phyloP scores from a whole-genome alignment of 2,888 invertebrate genomes.

The Mesodorylaimus sp. region DNA sequence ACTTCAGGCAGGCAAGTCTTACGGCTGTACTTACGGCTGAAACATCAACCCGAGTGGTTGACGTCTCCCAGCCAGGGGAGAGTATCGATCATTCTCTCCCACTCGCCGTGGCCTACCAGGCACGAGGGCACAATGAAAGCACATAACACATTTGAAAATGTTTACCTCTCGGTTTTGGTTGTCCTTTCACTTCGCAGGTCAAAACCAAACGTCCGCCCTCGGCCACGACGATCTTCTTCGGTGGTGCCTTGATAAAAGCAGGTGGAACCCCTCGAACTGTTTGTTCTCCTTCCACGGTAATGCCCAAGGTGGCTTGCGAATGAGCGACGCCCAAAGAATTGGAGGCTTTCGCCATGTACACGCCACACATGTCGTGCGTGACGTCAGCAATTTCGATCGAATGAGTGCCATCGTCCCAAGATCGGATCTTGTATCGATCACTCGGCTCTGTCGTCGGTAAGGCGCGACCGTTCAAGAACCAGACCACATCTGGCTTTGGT shows the following conservation, averaged over 20 bases:
- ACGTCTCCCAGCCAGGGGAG: too few relatives aligned
- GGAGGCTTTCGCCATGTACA: slow-evolving; percentile 23
- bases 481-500: slow-evolving; percentile 21
- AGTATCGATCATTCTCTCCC: too few relatives aligned
- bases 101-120: too few relatives aligned
- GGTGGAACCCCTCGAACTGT: slow-evolving; percentile 13
- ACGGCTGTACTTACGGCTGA: too few relatives aligned
- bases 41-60: too few relatives aligned
- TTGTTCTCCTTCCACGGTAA: neutral
- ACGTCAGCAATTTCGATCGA: slow-evolving; percentile 18
- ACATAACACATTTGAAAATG: too few relatives aligned
- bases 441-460: slow-evolving; percentile 12
- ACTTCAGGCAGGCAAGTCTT: too few relatives aligned
- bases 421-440: slow-evolving; percentile 7
- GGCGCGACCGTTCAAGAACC: slow-evolving; percentile 26
- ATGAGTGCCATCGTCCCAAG: slow-evolving; percentile 20
- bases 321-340: slow-evolving; percentile 14
- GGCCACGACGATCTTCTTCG: slow-evolving; percentile 16
- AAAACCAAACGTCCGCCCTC: slow-evolving; percentile 17
- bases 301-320: slow-evolving; percentile 5
- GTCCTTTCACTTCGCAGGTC: slow-evolving; percentile 17
- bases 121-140: too few relatives aligned
- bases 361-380: slow-evolving; percentile 18
- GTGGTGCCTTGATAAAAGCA: slow-evolving; percentile 16
- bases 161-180: neutral